Conservation (phyloP, 2,888 invertebrate genomes). For the Hetaerina titia region DNA sequence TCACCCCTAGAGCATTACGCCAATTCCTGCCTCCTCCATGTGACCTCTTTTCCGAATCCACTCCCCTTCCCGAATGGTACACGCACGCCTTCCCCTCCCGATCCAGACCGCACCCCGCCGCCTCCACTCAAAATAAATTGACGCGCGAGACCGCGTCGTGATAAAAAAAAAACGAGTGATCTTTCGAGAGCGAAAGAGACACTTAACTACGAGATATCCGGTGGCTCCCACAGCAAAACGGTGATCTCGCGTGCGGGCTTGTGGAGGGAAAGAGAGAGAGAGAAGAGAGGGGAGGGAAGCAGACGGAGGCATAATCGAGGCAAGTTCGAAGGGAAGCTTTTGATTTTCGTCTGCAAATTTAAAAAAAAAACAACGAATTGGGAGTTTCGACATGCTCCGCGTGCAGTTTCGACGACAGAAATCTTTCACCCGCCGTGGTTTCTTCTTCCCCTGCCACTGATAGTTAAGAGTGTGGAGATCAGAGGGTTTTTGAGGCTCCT, state of each 20-base stretch:
- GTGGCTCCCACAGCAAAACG: neutral
- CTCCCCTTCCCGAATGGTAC: too few relatives aligned
- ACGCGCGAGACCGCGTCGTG: neutral
- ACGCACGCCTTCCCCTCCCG: too few relatives aligned
- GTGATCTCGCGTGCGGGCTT: neutral
- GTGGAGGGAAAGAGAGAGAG: neutral
- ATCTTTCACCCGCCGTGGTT: neutral
- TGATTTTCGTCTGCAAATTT: neutral
- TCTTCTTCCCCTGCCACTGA: too few relatives aligned
- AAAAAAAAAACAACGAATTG: neutral
- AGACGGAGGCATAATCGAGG: neutral
- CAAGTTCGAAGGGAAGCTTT: neutral
- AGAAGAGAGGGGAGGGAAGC: neutral
- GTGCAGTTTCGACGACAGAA: neutral
- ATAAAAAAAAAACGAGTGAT: neutral
- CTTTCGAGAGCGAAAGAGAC: slow-evolving; percentile 15
- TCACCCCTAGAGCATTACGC: too few relatives aligned
- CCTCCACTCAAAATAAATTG: neutral
- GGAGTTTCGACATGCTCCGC: neutral
- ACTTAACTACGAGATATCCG: slow-evolving; percentile 10
- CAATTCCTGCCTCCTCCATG: neutral
- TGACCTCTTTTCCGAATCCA: neutral
- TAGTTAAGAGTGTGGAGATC: too few relatives aligned
- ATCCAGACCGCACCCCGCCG: neutral
- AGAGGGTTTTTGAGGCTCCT: neutral